Evolutionary conservation across 53 echinoderm and acorn worm species (phyloP).

Genomic region (Holothuria leucospilota): DNA sequence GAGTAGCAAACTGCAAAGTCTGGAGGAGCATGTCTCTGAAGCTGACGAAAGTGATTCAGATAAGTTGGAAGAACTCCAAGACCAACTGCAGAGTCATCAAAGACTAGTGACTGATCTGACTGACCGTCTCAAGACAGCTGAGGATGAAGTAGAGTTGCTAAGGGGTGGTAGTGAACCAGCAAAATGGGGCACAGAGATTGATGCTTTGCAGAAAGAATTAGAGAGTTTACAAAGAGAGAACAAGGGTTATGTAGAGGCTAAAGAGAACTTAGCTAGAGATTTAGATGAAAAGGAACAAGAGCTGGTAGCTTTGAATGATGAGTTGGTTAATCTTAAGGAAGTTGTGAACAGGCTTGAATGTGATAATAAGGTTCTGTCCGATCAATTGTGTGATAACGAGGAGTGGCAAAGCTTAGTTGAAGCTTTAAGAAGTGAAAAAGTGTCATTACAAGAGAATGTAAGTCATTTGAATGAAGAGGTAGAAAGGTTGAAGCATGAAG

Average conservation of each 20-base stretch:
- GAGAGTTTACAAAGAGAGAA: slow-evolving; percentile 14
- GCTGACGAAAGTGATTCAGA: slow-evolving; percentile 47
- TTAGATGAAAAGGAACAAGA: slow-evolving; percentile 42
- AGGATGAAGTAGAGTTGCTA: neutral
- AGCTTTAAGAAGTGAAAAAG: neutral
- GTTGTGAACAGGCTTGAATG: neutral
- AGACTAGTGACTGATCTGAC: slow-evolving; percentile 18
- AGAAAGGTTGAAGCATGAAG: neutral
- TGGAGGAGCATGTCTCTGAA: slow-evolving; percentile 43
- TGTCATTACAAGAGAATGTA: neutral
- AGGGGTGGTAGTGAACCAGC: neutral
- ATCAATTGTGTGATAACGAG: too few relatives aligned
- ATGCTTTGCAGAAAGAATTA: slow-evolving; percentile 25
- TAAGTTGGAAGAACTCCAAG: slow-evolving; percentile 50
- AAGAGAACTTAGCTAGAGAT: slow-evolving; percentile 30
- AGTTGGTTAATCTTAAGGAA: neutral
- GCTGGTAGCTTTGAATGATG: neutral
- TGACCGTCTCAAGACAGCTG: slow-evolving; percentile 14
- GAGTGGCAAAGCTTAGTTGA: neutral
- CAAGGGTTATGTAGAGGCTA: neutral
- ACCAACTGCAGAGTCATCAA: slow-evolving; percentile 40
- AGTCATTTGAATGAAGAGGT: slow-evolving; percentile 11
- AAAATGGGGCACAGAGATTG: neutral
- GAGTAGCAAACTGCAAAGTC: slow-evolving; percentile 56
- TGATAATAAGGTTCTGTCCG: neutral